These are phyloP conservation scores for Carabus problematicus DNA, from an alignment of 2,888 invertebrate genomes.

Conservation along the genomic window DNA sequence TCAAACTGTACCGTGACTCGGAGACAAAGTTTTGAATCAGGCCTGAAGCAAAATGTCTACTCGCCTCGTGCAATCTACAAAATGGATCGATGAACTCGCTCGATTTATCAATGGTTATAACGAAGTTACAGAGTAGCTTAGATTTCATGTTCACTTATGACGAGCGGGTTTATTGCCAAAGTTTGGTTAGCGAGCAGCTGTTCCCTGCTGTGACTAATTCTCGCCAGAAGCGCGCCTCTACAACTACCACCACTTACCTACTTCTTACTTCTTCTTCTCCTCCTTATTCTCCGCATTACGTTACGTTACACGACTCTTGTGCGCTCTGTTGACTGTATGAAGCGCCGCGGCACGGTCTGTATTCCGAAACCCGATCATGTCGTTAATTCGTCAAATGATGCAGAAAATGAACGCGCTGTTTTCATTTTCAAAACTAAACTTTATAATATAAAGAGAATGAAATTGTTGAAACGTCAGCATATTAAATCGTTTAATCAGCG, in stretches of 20 bases:
- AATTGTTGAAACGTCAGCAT: constrained; percentile 18
- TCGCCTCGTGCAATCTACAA: constrained; percentile 27
- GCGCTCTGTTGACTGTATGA: not conserved
- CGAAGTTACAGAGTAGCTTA: constrained; percentile 38
- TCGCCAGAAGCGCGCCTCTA: constrained; percentile 24
- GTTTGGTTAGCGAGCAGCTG: constrained; percentile 44
- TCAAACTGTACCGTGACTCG: constrained; percentile 27
- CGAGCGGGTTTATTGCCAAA: constrained; percentile 48
- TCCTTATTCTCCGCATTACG: not conserved
- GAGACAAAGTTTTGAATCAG: constrained; percentile 36
- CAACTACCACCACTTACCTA: constrained; percentile 2
- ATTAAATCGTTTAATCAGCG: no score
- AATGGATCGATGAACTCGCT: constrained; percentile 35
- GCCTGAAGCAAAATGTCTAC: constrained; percentile 30
- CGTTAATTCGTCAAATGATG: constrained; percentile 34
- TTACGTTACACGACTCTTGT: not conserved
- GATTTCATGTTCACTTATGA: constrained; percentile 48
- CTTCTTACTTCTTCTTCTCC: not conserved
- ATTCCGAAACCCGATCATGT: constrained; percentile 22
- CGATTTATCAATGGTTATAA: constrained; percentile 42
- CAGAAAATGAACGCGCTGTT: constrained; percentile 34
- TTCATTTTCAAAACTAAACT: constrained; percentile 32
- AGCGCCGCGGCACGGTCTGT: constrained; percentile 3
- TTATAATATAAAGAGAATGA: constrained; percentile 28
- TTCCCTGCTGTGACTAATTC: constrained; percentile 32